Evolutionary conservation across 1,140 invertebrate species (phyloP).

Genomic region (Rhyzopertha dominica): DNA sequence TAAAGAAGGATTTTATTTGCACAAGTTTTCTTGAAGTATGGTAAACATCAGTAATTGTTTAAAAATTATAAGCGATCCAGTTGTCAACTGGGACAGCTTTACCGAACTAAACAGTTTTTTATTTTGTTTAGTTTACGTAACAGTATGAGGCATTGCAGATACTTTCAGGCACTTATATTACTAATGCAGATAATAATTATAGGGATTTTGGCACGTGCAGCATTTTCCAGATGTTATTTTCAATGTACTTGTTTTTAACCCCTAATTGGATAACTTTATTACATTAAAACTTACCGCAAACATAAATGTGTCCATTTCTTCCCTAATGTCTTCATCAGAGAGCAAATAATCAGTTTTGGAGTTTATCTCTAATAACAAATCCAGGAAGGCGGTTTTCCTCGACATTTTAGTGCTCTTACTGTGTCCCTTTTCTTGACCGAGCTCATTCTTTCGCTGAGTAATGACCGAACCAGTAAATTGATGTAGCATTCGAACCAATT

Average conservation of each 20-base stretch:
- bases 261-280: constrained; percentile 16
- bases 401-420: constrained; percentile 1
- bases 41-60: too few species aligned
- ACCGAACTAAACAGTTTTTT: too few species aligned
- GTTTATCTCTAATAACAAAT: constrained; percentile 22
- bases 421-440: constrained; percentile 13
- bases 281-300: constrained; percentile 61
- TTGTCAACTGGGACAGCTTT: too few species aligned
- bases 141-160: too few species aligned
- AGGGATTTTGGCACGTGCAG: too few species aligned
- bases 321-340: constrained; percentile 61
- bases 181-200: too few species aligned
- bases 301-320: constrained; percentile 81
- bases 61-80: too few species aligned
- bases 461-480: constrained; percentile 17
- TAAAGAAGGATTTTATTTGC: too few species aligned
- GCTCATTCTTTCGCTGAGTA: constrained; percentile 5
- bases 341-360: constrained; percentile 14
- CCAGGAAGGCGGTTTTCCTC: constrained; percentile 19
- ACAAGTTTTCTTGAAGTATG: too few species aligned
- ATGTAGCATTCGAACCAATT: constrained; percentile 20
- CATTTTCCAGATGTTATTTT: too few species aligned
- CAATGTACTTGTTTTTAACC: constrained; percentile 2
- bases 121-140: too few species aligned
- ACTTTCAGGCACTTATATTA: too few species aligned